A percentile compares a stretch with the other conserved stretches of the same genome.
These are phyloP conservation scores for Corythucha ciliata DNA, from an alignment of 2,888 invertebrate genomes.

Conservation along the genomic window DNA sequence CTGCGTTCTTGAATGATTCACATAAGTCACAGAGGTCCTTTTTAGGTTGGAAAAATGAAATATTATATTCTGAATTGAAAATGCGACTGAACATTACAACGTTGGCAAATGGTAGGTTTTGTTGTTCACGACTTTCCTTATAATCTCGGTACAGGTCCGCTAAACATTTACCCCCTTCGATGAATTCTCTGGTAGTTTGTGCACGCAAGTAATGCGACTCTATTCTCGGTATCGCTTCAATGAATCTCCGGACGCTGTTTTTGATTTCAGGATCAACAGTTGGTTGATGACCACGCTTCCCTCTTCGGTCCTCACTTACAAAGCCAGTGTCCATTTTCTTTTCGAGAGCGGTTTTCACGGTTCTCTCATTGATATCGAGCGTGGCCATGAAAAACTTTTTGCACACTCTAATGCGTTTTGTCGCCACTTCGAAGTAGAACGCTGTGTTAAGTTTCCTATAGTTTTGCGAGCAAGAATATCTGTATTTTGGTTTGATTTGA, in stretches of 20 bases:
- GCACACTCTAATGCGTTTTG: constrained; percentile 5
- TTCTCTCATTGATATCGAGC: constrained; percentile 26
- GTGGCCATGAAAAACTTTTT: constrained; percentile 10
- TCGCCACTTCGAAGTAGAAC: too few relatives aligned
- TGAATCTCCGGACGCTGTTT: constrained; percentile 32
- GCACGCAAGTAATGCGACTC: constrained; percentile 36
- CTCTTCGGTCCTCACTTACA: constrained; percentile 33
- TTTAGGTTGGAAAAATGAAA: constrained; percentile 7
- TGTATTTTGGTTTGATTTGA: too few relatives aligned
- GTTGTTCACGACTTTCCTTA: background rate
- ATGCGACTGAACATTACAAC: constrained; percentile 14
- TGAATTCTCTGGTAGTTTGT: constrained; percentile 33
- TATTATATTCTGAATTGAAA: constrained; percentile 12
- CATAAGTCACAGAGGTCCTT: constrained; percentile 9
- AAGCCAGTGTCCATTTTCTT: too few relatives aligned
- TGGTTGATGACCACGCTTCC: constrained; percentile 36
- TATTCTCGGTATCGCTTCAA: constrained; percentile 35
- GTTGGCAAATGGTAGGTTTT: constrained; percentile 14
- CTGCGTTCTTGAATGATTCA: constrained; percentile 34
- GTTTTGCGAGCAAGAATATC: too few relatives aligned
- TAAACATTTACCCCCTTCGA: constrained; percentile 35
- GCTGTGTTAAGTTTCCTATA: too few relatives aligned
- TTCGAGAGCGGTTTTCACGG: constrained; percentile 30
- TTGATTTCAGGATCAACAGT: constrained; percentile 30
- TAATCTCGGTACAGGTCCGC: constrained; percentile 20